A percentile compares a stretch with the other conserved stretches of the same genome.
phyloP scores from a whole-genome alignment of 2,797 vertebrate species.

The Choloepus didactylus region DNA sequence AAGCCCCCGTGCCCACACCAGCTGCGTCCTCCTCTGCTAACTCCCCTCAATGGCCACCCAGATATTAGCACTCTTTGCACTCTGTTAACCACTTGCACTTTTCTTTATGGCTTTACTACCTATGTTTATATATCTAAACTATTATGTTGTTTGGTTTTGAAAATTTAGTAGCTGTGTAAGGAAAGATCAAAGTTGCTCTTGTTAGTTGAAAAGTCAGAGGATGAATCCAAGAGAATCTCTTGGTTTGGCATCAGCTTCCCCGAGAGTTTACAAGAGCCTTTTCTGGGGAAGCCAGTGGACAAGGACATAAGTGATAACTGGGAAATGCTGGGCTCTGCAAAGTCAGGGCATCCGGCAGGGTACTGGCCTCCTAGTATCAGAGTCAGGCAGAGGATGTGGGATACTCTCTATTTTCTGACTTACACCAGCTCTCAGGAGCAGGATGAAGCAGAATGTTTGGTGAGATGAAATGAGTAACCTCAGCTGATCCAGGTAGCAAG shows the following conservation, averaged over 20 bases:
- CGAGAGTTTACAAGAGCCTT: not conserved
- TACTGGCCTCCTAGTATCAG: not conserved
- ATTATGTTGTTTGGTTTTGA: not conserved
- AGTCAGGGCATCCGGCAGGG: not conserved
- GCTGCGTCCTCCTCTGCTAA: not conserved
- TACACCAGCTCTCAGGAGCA: not conserved
- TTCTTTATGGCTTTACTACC: slow-evolving; percentile 22
- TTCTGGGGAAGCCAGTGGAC: not conserved
- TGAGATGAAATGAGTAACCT: slow-evolving; percentile 14
- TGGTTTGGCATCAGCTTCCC: not conserved
- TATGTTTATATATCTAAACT: not conserved
- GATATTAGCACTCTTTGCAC: not conserved
- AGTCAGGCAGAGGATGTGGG: not conserved
- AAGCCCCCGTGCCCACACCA: not conserved
- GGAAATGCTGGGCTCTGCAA: not conserved
- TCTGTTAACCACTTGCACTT: not conserved
- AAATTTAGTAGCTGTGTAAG: slow-evolving; percentile 31
- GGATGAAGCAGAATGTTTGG: not conserved
- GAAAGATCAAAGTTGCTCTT: not conserved
- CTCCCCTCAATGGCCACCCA: not conserved
- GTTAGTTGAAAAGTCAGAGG: not conserved
- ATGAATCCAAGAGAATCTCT: not conserved
- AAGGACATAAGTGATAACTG: not conserved
- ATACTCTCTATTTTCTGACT: not conserved
- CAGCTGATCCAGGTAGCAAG: not conserved